These are phyloP conservation scores for Campylomormyrus tamandua DNA, from an alignment of 2,113 vertebrate species.

Conservation along the genomic window DNA sequence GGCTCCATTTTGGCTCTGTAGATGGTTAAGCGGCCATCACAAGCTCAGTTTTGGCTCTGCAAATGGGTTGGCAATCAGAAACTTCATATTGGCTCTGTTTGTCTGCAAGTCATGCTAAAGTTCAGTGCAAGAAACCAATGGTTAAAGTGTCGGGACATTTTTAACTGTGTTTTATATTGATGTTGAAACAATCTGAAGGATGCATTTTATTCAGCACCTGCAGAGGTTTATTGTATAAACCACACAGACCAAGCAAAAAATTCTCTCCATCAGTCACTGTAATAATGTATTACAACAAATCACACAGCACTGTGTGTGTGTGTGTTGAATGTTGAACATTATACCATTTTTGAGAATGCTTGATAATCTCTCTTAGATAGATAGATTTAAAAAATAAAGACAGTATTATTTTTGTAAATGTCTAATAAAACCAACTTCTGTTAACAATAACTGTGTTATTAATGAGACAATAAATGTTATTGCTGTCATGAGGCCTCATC, in stretches of 20 bases:
- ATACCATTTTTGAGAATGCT: neutral
- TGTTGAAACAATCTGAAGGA: neutral
- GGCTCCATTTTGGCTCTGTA: neutral
- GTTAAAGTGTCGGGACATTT: neutral
- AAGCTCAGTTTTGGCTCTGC: neutral
- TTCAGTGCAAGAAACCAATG: neutral
- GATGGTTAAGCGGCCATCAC: neutral
- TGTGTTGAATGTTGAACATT: neutral
- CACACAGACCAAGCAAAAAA: neutral
- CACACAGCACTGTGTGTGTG: neutral
- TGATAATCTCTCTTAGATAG: neutral
- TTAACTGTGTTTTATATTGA: constrained; percentile 15
- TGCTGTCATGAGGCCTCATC: neutral
- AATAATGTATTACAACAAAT: neutral
- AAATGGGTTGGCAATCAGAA: neutral
- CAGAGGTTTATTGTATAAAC: neutral
- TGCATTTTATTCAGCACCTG: neutral
- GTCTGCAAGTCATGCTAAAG: neutral
- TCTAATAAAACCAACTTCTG: neutral
- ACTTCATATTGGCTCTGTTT: neutral
- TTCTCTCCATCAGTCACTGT: neutral
- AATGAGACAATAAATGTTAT: neutral
- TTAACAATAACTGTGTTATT: neutral
- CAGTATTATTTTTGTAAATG: constrained; percentile 9
- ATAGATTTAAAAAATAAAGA: neutral